Evolutionary conservation across 2,113 vertebrate genomes (phyloP), one percentile per base, ranked within the genome.

Genomic region (Psettodes erumei): DNA sequence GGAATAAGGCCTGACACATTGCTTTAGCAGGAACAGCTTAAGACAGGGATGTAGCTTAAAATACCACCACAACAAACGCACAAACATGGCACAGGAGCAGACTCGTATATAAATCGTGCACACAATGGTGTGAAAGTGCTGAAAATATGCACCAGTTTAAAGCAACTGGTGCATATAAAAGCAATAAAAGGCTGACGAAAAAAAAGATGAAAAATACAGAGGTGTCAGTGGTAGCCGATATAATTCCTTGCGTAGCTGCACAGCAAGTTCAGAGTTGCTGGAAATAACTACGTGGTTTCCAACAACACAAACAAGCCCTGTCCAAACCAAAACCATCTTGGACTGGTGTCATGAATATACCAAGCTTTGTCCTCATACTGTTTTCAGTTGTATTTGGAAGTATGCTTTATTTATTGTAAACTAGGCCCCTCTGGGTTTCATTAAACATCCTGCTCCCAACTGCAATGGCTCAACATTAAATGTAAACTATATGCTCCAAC

Each of bases 1-100:
- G 82, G 85, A 82, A 87, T 68, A 84, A 83, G n/a, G 37, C 66
- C 82, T 83, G 88, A 89, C 88, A 90, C 65, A 69, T 86, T 23
- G 60, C 68, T 82, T 86, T 71, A 71, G 55, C 33, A 7, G 64
- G 27, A 81, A 74, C 23, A 48, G 79, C 74, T 77, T 61, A 75
- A 77, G 79, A 84, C 42, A 25, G 33, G 40, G 45, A 54, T 48
- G 40, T 5, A 5, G 74, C 65, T 87, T 72, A 71, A 82, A 85
- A 84, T 84, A 79, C 30, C 54, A 10, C 23, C 15, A 35, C 64
- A 68, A 51, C 51, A 60, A 53, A 66, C 6, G 35, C 45, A 81
- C 13, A 23, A 33, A 77, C 48, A 40, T 54, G 48, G 15, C 33
- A 50, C 28, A 18, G 38, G 59, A 75, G 45, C 33, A 40, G 33